Conservation (phyloP, 2,888 invertebrate genomes). For the Glaucopsyche alexis region DNA sequence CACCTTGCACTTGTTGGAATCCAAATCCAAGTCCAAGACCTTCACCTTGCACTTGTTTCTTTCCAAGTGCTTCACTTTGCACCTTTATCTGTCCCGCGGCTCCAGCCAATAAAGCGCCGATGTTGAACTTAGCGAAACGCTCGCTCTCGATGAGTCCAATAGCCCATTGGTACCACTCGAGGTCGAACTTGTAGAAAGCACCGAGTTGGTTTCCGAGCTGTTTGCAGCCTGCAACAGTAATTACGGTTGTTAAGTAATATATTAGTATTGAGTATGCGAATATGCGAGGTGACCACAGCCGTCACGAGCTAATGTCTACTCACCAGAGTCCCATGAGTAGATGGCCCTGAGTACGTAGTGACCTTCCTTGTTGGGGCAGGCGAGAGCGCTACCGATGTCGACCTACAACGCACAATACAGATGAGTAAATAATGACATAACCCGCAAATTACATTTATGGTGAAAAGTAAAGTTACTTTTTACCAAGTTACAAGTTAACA, state of each 20-base stretch:
- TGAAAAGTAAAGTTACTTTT: no score
- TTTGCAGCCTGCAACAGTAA: constrained; percentile 27
- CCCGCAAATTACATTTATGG: background rate
- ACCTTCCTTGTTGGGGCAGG: constrained; percentile 86
- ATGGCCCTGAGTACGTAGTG: constrained; percentile 86
- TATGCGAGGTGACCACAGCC: background rate
- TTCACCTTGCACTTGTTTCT: constrained; percentile 6
- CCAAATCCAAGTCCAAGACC: no score
- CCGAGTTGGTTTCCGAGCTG: constrained; percentile 76
- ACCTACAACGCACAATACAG: constrained; percentile 53
- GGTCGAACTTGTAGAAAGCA: constrained; percentile 79
- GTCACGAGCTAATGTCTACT: background rate
- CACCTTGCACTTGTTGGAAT: constrained; percentile 5
- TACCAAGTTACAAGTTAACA: no score
- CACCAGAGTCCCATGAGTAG: constrained; percentile 88
- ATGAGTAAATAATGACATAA: background rate
- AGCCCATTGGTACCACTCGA: constrained; percentile 77
- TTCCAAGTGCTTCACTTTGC: constrained; percentile 7
- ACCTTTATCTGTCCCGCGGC: background rate
- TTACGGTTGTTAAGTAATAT: background rate
- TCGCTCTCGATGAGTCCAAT: constrained; percentile 61
- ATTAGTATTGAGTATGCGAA: constrained; percentile 22
- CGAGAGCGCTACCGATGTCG: constrained; percentile 90
- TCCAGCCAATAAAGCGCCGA: constrained; percentile 37
- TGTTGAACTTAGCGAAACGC: constrained; percentile 52